Percentiles rank a stretch among this genome's conserved stretches.
Evolutionary conservation across 1,140 invertebrate genomes (phyloP).

Genomic region (Phocides pigmalion): DNA sequence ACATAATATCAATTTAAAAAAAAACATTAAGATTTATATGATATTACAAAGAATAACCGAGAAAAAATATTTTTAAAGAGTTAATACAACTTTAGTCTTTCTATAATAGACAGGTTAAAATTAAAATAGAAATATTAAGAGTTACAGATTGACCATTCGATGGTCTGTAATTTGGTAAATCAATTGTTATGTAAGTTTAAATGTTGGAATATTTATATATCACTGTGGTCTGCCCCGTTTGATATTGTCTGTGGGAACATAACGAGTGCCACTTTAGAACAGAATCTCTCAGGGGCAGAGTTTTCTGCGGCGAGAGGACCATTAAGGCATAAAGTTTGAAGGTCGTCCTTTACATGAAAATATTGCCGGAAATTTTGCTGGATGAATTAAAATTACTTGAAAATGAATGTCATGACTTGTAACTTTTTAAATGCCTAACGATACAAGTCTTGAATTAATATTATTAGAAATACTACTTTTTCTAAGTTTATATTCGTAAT

Average conservation of each 20-base stretch:
- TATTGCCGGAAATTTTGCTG: conserved; percentile 20
- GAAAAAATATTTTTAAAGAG: no score
- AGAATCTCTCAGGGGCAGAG: conserved; percentile 35
- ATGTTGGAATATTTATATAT: conserved; percentile 51
- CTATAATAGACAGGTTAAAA: no score
- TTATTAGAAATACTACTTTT: no score
- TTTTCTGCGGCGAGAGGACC: conserved; percentile 27
- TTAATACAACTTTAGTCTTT: no score
- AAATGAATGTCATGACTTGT: not conserved
- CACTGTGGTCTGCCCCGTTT: conserved; percentile 32
- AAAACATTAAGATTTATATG: no score
- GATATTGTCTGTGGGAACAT: conserved; percentile 39
- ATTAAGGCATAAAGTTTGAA: conserved; percentile 31
- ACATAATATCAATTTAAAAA: no score
- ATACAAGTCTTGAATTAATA: not conserved
- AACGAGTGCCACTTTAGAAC: conserved; percentile 42
- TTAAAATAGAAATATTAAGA: no score
- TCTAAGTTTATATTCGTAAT: no score
- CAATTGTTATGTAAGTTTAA: conserved; percentile 23
- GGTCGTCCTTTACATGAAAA: conserved; percentile 27
- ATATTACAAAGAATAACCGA: no score
- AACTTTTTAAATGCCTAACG: conserved; percentile 1
- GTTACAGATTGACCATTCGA: conserved; percentile 10
- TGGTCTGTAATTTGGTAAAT: conserved; percentile 13
- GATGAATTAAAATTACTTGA: conserved; percentile 1